Evolutionary conservation across 2,113 vertebrate species (phyloP).

Genomic region (Sminthopsis crassicaudata): DNA sequence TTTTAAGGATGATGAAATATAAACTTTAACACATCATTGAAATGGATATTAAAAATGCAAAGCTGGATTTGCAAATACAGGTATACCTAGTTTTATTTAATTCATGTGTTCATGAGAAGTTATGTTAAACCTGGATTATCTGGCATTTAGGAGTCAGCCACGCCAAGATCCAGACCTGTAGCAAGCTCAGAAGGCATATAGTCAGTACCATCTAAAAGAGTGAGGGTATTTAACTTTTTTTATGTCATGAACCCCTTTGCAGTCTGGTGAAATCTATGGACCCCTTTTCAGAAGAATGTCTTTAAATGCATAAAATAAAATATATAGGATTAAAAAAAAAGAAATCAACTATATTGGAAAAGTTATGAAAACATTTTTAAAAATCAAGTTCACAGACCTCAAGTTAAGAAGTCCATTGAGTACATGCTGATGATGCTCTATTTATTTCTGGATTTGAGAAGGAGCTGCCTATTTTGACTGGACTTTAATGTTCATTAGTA

Average conservation of each 20-base stretch:
- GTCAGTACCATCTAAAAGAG: neutral
- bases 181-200: neutral
- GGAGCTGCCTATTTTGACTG: slow-evolving; percentile 9
- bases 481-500: neutral
- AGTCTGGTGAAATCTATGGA: neutral
- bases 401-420: neutral
- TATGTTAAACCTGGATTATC: neutral
- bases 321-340: neutral
- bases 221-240: neutral
- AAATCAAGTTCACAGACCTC: neutral
- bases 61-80: neutral
- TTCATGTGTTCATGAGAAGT: slow-evolving; percentile 18
- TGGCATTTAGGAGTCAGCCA: neutral
- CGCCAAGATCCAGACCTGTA: neutral
- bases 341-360: neutral
- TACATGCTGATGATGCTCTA: neutral
- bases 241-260: neutral
- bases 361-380: neutral
- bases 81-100: neutral
- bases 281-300: neutral
- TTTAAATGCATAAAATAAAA: neutral
- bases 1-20: slow-evolving; percentile 45
- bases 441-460: neutral
- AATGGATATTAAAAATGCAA: slow-evolving; percentile 9
- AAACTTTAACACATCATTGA: slow-evolving; percentile 1